Percentiles rank a stretch among this genome's conserved stretches.
Conservation (phyloP, 2,888 invertebrate genomes). For the Dynastes tityus region DNA sequence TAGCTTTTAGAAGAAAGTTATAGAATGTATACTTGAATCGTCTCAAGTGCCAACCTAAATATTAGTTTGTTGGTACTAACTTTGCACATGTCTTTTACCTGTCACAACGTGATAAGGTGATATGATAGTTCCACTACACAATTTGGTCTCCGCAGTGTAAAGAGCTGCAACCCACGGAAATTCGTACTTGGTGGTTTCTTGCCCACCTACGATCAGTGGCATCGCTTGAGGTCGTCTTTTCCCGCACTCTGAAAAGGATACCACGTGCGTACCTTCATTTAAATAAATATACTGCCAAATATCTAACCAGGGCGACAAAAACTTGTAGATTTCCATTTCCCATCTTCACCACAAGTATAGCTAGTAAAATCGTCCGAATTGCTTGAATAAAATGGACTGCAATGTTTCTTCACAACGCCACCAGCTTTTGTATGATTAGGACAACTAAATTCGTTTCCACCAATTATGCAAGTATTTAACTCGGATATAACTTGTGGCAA, state of each 20-base stretch:
- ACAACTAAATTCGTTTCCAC: not conserved
- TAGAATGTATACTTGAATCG: not conserved
- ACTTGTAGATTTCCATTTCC: not conserved
- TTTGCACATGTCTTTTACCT: not conserved
- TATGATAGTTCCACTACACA: constrained; percentile 23
- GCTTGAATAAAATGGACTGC: constrained; percentile 7
- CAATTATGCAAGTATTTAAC: no score
- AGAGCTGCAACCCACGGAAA: constrained; percentile 36
- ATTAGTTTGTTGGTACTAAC: not conserved
- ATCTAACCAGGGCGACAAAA: no score
- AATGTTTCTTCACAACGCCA: not conserved
- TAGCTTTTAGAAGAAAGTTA: not conserved
- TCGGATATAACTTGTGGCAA: no score
- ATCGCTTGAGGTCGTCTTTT: not conserved
- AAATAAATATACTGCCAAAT: no score
- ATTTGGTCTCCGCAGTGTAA: not conserved
- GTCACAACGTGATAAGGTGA: constrained; percentile 15
- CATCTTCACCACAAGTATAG: constrained; percentile 9
- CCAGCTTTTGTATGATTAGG: not conserved
- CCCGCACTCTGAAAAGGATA: constrained; percentile 17
- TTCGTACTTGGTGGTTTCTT: constrained; percentile 8
- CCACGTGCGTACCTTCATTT: no score
- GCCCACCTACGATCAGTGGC: constrained; percentile 17
- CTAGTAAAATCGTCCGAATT: not conserved
- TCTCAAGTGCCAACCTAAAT: not conserved